Evolutionary conservation across 2,113 vertebrate species (phyloP), one percentile per base, ranked within the genome.

Genomic region (Melanocharis versteri): DNA sequence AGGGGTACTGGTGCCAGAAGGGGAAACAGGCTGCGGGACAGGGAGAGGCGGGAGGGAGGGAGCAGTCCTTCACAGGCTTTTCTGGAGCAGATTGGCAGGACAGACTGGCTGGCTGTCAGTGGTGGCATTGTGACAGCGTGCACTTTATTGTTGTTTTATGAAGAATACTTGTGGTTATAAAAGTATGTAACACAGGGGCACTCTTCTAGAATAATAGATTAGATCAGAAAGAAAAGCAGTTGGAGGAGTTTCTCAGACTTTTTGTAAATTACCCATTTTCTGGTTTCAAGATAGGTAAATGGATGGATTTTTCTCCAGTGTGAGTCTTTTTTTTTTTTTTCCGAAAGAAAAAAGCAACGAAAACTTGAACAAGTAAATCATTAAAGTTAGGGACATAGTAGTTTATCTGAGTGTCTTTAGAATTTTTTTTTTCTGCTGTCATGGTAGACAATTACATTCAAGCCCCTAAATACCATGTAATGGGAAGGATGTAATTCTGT

Each of bases 251-350:
- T 76, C 39, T 87, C 4, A 15, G 82, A 77, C 82, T 60, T 96
- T 94, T 93, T 97, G 96, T 92, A 92, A 94, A 93, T 82, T 72
- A 72, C 82, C 86, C 86, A 96, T 51, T 97, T 97, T 97, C 96
- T 95, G 92, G 62, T 95, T 96, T 97, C 92, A 70, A 73, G 70
- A 45, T 64, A 87, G 16, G 86, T 72, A 83, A 95, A 54, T 12
- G 81, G 78, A 88, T 76, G 23, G 13, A 51, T 68, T 92, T 73
- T 93, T 73, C 68, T 73, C 37, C 19, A 31, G n/a, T 58, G 65
- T 0, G 1, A 64, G 24, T 89, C 45, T 60, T 37, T 26, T n/a
- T 12, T 47, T 8, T 48, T 51, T 62, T 47, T 39, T 26, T 2
- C 44, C 47, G 48, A 71, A 93, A 51, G 35, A 18, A 77, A 62